A percentile compares a stretch with the other conserved stretches of the same genome.
Conservation (phyloP, 2,113 vertebrate genomes). For the Leuciscus idus region DNA sequence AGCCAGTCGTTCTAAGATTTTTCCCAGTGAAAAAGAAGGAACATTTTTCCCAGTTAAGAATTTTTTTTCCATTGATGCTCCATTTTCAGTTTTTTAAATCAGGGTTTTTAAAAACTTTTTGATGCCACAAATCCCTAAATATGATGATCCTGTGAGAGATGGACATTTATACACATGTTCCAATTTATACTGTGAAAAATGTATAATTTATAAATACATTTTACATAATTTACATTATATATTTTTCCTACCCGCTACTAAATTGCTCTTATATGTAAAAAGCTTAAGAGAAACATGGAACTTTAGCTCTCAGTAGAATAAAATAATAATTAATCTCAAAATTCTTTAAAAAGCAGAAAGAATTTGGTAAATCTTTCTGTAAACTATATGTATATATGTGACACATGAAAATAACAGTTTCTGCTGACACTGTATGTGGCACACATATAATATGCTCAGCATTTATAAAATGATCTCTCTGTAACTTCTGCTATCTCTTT, state of each 20-base stretch:
- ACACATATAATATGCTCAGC: neutral
- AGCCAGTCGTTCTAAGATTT: no score
- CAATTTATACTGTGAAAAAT: neutral
- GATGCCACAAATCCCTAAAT: neutral
- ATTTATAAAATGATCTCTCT: neutral
- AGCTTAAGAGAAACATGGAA: no score
- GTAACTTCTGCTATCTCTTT: constrained; percentile 1
- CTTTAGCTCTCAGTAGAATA: no score
- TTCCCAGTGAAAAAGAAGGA: no score
- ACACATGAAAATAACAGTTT: neutral
- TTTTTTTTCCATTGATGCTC: neutral
- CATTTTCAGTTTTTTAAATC: neutral
- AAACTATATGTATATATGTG: neutral
- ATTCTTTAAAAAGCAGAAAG: no score
- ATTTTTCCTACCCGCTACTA: no score
- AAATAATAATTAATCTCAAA: no score
- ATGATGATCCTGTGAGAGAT: neutral
- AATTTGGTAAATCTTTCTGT: neutral
- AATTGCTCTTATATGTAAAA: no score
- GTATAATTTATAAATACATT: neutral
- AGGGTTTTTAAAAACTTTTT: neutral
- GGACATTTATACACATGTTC: no score
- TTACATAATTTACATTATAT: no score
- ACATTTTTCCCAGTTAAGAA: no score
- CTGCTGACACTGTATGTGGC: neutral